Percentiles rank a stretch among this genome's conserved stretches.
Evolutionary conservation across 2,797 vertebrate genomes (phyloP).

Genomic region (Lepilemur septentrionalis): DNA sequence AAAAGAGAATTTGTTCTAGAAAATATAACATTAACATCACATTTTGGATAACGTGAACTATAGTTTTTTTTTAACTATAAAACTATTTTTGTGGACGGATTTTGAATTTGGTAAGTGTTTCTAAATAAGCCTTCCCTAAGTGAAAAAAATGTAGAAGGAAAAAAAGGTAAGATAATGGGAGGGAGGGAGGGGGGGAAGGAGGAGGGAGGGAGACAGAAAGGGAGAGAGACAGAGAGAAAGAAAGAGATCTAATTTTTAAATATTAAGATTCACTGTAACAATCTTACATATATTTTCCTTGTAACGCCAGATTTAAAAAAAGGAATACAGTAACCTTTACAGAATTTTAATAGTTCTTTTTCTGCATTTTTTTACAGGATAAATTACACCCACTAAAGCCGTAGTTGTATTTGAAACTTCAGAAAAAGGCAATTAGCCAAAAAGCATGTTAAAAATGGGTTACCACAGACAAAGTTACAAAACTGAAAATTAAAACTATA

Average conservation of each 20-base stretch:
- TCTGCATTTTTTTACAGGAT: not conserved
- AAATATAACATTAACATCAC: not conserved
- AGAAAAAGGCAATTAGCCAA: not conserved
- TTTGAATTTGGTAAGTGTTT: not conserved
- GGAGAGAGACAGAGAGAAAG: not conserved
- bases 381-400: not conserved
- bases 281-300: not conserved
- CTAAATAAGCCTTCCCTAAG: not conserved
- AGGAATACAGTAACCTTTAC: not conserved
- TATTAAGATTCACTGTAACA: not conserved
- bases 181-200: not conserved
- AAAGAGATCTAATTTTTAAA: not conserved
- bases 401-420: not conserved
- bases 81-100: not conserved
- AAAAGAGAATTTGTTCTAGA: not conserved
- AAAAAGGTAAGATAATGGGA: not conserved
- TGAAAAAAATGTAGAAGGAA: not conserved
- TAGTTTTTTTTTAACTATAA: not conserved
- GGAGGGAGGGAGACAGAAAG: not conserved
- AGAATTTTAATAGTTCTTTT: not conserved
- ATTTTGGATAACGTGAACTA: not conserved
- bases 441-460: not conserved
- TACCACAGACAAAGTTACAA: not conserved
- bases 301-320: not conserved
- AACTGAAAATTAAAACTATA: not conserved